Conservation (phyloP, 2,113 vertebrate species). For the Strix uralensis region DNA sequence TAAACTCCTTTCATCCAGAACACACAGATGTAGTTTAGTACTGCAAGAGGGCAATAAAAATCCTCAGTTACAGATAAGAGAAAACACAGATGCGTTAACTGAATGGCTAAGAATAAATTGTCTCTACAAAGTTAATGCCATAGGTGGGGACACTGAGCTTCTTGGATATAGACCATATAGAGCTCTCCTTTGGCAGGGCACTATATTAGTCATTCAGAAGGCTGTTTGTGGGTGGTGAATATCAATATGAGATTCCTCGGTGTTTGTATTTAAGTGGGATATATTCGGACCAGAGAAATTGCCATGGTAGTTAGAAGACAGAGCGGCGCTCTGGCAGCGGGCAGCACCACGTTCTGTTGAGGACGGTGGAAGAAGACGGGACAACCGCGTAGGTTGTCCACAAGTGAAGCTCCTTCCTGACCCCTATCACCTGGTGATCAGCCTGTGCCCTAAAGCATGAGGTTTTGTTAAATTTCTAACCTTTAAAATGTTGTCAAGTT, state of each 20-base stretch:
- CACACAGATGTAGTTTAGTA: background rate
- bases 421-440: background rate
- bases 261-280: slow-evolving; percentile 31
- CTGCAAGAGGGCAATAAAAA: background rate
- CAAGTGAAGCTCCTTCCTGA: background rate
- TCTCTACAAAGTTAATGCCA: background rate
- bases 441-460: slow-evolving; percentile 31
- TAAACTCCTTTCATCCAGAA: too few relatives aligned
- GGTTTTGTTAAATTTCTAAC: slow-evolving; percentile 18
- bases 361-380: background rate
- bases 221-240: slow-evolving; percentile 50
- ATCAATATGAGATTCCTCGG: slow-evolving; percentile 25
- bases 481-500: background rate
- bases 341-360: background rate
- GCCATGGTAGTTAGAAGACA: background rate
- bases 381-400: background rate
- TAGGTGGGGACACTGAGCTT: background rate
- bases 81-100: background rate
- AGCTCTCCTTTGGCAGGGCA: background rate
- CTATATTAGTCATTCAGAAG: background rate
- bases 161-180: slow-evolving; percentile 2
- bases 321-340: background rate
- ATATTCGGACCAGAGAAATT: background rate
- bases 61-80: background rate
- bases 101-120: slow-evolving; percentile 35